A percentile compares a stretch with the other conserved stretches of the same genome.
phyloP scores from a whole-genome alignment of 2,888 invertebrate genomes.

The Patella pellucida region DNA sequence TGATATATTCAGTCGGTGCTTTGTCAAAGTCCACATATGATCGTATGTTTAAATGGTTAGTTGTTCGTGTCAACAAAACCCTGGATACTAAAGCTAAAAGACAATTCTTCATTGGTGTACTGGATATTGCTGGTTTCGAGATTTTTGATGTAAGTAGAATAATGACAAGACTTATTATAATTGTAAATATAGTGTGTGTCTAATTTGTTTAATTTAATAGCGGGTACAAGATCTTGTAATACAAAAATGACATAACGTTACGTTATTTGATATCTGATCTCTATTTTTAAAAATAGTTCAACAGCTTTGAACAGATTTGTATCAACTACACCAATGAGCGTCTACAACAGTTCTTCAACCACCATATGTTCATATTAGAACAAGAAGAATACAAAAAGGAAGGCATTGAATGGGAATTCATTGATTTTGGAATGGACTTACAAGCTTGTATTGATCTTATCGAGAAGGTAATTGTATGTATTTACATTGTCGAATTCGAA shows the following conservation, averaged over 20 bases:
- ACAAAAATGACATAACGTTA: too few species aligned
- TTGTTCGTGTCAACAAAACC: conserved; percentile 99
- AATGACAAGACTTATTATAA: too few species aligned
- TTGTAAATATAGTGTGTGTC: too few species aligned
- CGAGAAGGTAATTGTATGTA: conserved; percentile 53
- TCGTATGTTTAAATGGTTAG: conserved; percentile 81
- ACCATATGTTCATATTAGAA: conserved; percentile 96
- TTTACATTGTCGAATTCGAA: too few species aligned
- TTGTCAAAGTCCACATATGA: conserved; percentile 72
- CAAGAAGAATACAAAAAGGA: conserved; percentile 95
- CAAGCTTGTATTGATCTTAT: conserved; percentile 91
- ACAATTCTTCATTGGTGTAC: conserved; percentile 98
- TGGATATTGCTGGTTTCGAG: conserved; percentile 99
- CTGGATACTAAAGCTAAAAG: conserved; percentile 98
- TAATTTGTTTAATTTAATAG: too few species aligned
- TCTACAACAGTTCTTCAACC: conserved; percentile 97
- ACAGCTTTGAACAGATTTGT: conserved; percentile 97
- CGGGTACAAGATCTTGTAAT: too few species aligned
- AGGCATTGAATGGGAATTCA: conserved; percentile 94
- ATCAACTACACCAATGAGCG: conserved; percentile 98
- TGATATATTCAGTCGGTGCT: conserved; percentile 68
- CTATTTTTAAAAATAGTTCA: conserved; percentile 79
- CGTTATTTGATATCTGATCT: too few species aligned
- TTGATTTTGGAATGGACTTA: conserved; percentile 97
- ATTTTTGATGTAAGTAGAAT: conserved; percentile 84